These are phyloP conservation scores for Rhadina sibilatrix DNA, from an alignment of 2,113 vertebrate species.

Conservation along the genomic window DNA sequence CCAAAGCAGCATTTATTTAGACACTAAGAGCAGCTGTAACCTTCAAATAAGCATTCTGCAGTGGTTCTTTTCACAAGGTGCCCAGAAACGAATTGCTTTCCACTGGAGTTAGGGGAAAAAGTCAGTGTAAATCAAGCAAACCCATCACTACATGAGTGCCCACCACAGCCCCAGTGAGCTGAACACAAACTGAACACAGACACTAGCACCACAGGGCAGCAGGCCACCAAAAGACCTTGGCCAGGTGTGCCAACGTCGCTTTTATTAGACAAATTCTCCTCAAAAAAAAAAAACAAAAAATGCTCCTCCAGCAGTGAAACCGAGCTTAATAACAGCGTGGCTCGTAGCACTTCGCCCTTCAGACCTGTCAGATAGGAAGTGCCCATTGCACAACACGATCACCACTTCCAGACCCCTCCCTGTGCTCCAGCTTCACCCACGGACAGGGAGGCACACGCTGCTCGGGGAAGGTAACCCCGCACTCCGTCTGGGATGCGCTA, in stretches of 20 bases:
- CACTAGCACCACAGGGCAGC: neutral
- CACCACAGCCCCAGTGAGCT: neutral
- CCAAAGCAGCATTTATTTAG: accelerated
- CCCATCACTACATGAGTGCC: neutral
- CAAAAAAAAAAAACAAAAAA: neutral
- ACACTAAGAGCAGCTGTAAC: accelerated
- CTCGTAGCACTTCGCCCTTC: neutral
- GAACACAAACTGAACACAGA: neutral
- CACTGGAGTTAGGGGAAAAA: neutral
- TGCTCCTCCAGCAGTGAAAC: accelerated
- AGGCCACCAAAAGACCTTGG: neutral
- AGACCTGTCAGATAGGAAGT: neutral
- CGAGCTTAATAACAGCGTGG: neutral
- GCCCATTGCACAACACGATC: neutral
- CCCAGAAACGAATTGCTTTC: neutral
- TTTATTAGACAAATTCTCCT: neutral
- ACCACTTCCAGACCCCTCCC: neutral
- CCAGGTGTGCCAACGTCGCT: accelerated
- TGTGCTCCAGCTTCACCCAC: neutral
- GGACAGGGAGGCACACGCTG: accelerated
- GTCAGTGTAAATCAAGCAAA: neutral
- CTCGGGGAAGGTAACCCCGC: neutral
- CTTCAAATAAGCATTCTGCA: neutral
- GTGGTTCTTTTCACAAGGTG: neutral
- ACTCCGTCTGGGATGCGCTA: accelerated